Evolutionary conservation across 92 coral and sea anemone species (phyloP), one percentile per base, ranked within the genome.

Genomic region (Muricea muricata): DNA sequence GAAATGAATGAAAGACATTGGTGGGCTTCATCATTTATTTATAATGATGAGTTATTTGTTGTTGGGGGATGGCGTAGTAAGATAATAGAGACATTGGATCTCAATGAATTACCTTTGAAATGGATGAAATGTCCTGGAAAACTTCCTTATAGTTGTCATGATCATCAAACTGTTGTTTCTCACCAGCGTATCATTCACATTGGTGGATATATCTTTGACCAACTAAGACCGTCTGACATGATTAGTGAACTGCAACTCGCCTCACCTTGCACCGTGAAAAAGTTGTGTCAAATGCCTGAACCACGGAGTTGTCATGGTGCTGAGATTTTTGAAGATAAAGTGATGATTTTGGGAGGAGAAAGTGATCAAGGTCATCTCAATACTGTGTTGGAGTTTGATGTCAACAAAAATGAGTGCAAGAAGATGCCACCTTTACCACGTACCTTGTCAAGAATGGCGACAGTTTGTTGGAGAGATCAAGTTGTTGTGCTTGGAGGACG

Each of bases 301-400:
- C 80, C 80, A 75, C 52, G 80, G n/a, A 20, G 30, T 30, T 28
- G 32, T 34, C 80, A 75, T 75, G 65, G 80, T 30, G 80, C 24
- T 13, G 80, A 34, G 65, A 18, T 46, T 32, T 25, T 75, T 48
- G 80, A 32, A 24, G 42, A 75, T 75, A 47, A 75, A 47, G 26
- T 75, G 8, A 32, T 75, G 14, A 48, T 75, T 15, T 35, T 75
- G 14, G 80, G 80, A 48, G 80, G 80, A 13, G 15, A 15, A 26
- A 1, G n/a, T 32, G 47, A 29, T 13, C 4, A 18, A 1, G 25
- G 25, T 20, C 13, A 47, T 32, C 4, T 23, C 13, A 35, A 71
- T n/a, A 50, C 30, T 39, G 78, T 71, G 34, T 37, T 71, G 33
- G 23, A 39, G 78, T 71, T 39, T 71, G 78, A 71, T 42, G 48